phyloP scores from a whole-genome alignment of 1,140 invertebrate genomes.

The Lordiphosa clarofinis region DNA sequence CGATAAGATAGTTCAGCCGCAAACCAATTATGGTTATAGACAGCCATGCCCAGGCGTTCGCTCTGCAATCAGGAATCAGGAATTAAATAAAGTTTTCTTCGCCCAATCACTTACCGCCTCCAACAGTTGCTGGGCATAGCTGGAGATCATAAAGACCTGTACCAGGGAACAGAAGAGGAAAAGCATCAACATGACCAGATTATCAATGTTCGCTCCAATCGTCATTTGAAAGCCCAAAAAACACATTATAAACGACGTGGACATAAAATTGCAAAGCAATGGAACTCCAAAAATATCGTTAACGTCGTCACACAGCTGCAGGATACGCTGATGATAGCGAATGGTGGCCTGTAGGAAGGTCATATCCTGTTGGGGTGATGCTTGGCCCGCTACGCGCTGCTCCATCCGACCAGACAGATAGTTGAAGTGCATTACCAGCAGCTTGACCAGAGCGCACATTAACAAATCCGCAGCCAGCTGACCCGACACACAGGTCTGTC shows the following conservation, averaged over 20 bases:
- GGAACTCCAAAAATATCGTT: constrained; percentile 64
- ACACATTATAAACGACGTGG: constrained; percentile 62
- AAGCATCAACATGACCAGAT: constrained; percentile 53
- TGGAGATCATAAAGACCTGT: constrained; percentile 61
- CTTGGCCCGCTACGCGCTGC: constrained; percentile 22
- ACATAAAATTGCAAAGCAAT: constrained; percentile 54
- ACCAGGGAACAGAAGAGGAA: constrained; percentile 64
- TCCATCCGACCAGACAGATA: constrained; percentile 32
- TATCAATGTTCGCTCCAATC: constrained; percentile 53
- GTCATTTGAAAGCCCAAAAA: constrained; percentile 70
- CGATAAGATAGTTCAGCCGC: constrained; percentile 37
- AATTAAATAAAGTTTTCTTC: neutral
- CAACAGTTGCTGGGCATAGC: constrained; percentile 51
- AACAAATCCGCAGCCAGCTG: constrained; percentile 64
- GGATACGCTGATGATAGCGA: constrained; percentile 52
- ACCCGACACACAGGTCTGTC: constrained; percentile 50
- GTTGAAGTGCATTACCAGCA: constrained; percentile 66
- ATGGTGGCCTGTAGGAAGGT: constrained; percentile 36
- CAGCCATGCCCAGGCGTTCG: constrained; percentile 36
- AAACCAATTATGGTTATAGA: constrained; percentile 61
- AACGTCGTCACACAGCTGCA: constrained; percentile 38
- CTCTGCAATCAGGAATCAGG: constrained; percentile 24
- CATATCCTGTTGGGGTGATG: constrained; percentile 32
- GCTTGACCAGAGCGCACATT: constrained; percentile 52
- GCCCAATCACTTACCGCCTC: constrained; percentile 37